Conservation (phyloP, 1,140 invertebrate genomes). For the Tenebrio molitor region DNA sequence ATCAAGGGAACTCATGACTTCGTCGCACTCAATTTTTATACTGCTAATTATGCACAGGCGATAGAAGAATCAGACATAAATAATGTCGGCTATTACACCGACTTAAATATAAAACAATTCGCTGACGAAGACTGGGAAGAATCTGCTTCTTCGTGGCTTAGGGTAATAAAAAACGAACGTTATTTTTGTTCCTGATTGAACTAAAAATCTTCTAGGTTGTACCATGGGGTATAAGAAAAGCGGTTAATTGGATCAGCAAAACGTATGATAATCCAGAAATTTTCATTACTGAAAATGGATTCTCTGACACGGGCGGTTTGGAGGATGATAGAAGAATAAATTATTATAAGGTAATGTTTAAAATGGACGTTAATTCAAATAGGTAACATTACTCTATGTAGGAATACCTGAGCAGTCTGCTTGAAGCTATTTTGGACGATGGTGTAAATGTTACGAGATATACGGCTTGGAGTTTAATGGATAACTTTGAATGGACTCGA, state of each 20-base stretch:
- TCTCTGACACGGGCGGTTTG: slow-evolving; percentile 66
- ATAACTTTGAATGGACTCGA: too few species aligned
- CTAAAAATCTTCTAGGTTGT: slow-evolving; percentile 18
- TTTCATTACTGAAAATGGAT: slow-evolving; percentile 74
- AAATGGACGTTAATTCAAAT: background rate
- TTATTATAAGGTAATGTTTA: slow-evolving; percentile 62
- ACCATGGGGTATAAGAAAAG: slow-evolving; percentile 70
- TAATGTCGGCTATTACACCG: slow-evolving; percentile 28
- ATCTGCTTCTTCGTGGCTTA: slow-evolving; percentile 38
- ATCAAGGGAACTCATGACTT: slow-evolving; percentile 74
- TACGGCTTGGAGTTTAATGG: slow-evolving; percentile 80
- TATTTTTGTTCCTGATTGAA: background rate
- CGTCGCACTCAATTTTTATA: slow-evolving; percentile 74
- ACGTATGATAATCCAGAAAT: slow-evolving; percentile 69
- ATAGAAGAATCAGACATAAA: slow-evolving; percentile 64
- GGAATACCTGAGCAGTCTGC: slow-evolving; percentile 74
- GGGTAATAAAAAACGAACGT: too few species aligned
- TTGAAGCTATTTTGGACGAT: slow-evolving; percentile 74
- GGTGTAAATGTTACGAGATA: slow-evolving; percentile 76
- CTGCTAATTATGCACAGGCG: slow-evolving; percentile 66
- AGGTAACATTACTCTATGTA: too few species aligned
- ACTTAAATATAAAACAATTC: slow-evolving; percentile 12
- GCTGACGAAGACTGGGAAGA: slow-evolving; percentile 30
- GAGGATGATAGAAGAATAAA: slow-evolving; percentile 68
- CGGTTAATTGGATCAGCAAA: slow-evolving; percentile 71